These are phyloP conservation scores for Mayetiola destructor DNA, from an alignment of 2,888 invertebrate species.

Conservation along the genomic window DNA sequence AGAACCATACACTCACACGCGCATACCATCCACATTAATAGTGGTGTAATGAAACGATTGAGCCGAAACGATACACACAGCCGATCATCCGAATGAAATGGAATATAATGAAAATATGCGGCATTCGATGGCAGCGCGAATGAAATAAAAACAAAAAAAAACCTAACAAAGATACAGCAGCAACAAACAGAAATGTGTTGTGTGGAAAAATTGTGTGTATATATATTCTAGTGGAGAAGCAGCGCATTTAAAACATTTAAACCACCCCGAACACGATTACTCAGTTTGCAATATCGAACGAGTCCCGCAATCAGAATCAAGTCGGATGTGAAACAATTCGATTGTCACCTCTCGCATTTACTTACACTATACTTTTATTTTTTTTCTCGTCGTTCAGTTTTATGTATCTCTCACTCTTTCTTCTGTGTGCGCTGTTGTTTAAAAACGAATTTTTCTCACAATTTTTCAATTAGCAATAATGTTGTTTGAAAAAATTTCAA, in stretches of 20 bases:
- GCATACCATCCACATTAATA: too few species aligned
- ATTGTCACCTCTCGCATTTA: conserved; percentile 13
- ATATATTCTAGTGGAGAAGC: too few species aligned
- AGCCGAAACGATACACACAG: background rate
- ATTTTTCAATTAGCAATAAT: conserved; percentile 10
- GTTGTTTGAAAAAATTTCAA: background rate
- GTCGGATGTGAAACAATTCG: conserved; percentile 13
- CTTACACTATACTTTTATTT: conserved; percentile 12
- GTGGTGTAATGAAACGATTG: too few species aligned
- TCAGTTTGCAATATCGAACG: conserved; percentile 13
- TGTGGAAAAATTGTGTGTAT: too few species aligned
- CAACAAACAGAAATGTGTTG: background rate
- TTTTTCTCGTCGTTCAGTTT: conserved; percentile 13
- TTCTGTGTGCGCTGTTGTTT: conserved; percentile 13
- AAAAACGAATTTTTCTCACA: conserved; percentile 13
- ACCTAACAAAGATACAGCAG: background rate
- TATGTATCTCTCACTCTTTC: conserved; percentile 13
- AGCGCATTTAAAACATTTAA: conserved; percentile 10
- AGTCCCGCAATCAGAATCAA: conserved; percentile 13
- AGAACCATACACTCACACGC: too few species aligned
- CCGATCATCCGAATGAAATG: background rate
- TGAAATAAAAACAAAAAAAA: background rate
- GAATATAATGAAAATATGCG: too few species aligned
- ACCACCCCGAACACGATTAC: conserved; percentile 8
- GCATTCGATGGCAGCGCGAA: background rate